A percentile compares a stretch with the other conserved stretches of the same genome.
Conservation (phyloP, 2,113 vertebrate genomes). For the Solea solea region DNA sequence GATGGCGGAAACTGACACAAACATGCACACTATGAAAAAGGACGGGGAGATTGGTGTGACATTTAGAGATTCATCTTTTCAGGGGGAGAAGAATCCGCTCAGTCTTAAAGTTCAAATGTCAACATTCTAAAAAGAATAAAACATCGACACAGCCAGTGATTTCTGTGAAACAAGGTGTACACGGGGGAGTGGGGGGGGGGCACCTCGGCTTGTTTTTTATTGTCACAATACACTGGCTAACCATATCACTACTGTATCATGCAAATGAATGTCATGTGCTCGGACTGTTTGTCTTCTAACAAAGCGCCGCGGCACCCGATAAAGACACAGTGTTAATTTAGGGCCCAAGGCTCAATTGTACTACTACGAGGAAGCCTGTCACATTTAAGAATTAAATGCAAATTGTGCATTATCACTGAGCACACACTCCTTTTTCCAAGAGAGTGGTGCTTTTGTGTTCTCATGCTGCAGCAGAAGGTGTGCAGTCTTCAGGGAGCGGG, state of each 20-base stretch:
- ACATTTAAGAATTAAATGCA: slow-evolving; percentile 74
- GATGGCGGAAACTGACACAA: slow-evolving; percentile 45
- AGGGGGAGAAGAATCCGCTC: slow-evolving; percentile 9
- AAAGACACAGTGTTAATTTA: slow-evolving; percentile 75
- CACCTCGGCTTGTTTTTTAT: slow-evolving; percentile 48
- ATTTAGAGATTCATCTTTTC: slow-evolving; percentile 52
- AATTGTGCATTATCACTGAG: slow-evolving; percentile 72
- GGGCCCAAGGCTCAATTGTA: slow-evolving; percentile 39
- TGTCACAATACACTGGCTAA: slow-evolving; percentile 53
- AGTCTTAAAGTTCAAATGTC: slow-evolving; percentile 19
- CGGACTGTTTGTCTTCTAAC: slow-evolving; percentile 63
- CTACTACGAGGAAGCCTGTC: slow-evolving; percentile 65
- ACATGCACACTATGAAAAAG: slow-evolving; percentile 27
- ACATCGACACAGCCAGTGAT: slow-evolving; percentile 1
- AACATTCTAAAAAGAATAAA: slow-evolving; percentile 15
- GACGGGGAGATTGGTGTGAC: slow-evolving; percentile 27
- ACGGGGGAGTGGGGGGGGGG: too few relatives aligned
- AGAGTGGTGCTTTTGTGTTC: slow-evolving; percentile 71
- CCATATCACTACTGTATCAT: slow-evolving; percentile 56
- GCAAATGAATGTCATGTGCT: slow-evolving; percentile 68
- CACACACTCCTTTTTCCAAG: slow-evolving; percentile 56
- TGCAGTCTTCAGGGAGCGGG: slow-evolving; percentile 18
- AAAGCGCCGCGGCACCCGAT: slow-evolving; percentile 69
- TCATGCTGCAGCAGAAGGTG: slow-evolving; percentile 53
- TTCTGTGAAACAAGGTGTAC: slow-evolving; percentile 35